A percentile compares a stretch with the other conserved stretches of the same genome.
Conservation (phyloP, 2,888 invertebrate genomes). For the Orchesellides sinensis region DNA sequence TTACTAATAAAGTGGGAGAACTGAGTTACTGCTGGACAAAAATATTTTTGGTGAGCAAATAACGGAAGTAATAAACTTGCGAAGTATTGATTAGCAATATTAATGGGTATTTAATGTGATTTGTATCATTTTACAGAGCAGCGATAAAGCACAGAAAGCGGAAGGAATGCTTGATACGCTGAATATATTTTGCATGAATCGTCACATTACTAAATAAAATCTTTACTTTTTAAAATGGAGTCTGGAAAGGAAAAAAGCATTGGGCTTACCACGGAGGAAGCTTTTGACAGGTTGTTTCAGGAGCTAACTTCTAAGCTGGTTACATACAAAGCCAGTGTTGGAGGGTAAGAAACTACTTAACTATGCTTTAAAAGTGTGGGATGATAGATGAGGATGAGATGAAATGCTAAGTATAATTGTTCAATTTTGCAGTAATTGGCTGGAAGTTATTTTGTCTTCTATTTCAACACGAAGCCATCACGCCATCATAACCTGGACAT, state of each 20-base stretch:
- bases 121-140: background rate
- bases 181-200: background rate
- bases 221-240: conserved; percentile 2
- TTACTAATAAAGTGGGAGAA: conserved; percentile 14
- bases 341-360: conserved; percentile 60
- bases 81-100: too few relatives aligned
- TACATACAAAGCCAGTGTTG: conserved; percentile 57
- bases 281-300: conserved; percentile 71
- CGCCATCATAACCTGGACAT: conserved; percentile 84
- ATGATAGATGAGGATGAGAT: background rate
- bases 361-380: background rate
- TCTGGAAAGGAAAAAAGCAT: conserved; percentile 28
- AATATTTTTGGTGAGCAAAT: background rate
- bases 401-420: background rate
- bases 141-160: background rate
- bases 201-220: too few relatives aligned
- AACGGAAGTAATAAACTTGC: too few relatives aligned
- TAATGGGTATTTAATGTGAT: too few relatives aligned
- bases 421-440: conserved; percentile 69
- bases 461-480: conserved; percentile 78
- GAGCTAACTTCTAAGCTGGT: conserved; percentile 68
- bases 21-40: conserved; percentile 3
- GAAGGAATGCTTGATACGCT: background rate
- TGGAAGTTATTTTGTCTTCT: conserved; percentile 68
- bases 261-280: conserved; percentile 73